Base-by-base conservation (phyloP, 2,113 vertebrate genomes). In the Eurypyga helias region DNA sequence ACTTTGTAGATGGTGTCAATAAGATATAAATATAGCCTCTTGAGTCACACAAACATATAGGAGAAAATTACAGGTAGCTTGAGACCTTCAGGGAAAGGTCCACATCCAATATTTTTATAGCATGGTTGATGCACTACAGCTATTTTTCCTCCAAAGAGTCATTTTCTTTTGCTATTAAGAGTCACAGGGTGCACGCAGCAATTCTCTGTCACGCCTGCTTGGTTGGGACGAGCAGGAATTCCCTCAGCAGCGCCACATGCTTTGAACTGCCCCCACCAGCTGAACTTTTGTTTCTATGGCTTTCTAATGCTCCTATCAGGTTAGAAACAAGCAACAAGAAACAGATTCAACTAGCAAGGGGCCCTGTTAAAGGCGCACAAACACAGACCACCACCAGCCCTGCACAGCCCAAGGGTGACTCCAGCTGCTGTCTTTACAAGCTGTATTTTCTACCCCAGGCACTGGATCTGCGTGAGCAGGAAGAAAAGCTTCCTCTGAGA, bases 121-220 rank as follows among this genome's bases (percentile, higher is more conserved):
- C 13, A 45, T 24, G 20, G 46, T 41, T 84, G 64, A 73, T 84
- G 54, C 60, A 55, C 25, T 66, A 48, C 69, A 89, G 41, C 8
- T 28, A 84, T 43, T 23, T 75, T 75, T 75, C 34, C 51, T 75
- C 60, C 20, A 25, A 81, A 76, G 24, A 81, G 29, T 77, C 0
- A 58, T 81, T 89, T 90, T 78, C 72, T 78, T 92, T 61, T 36
- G 28, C 33, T 84, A 2, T 64, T 78, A 70, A 62, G 67, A 87
- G 60, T 43, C 5, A 0, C 1, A 0, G 9, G 2, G 7, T 2
- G 7, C 60, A 76, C 7, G 1, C 2, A 0, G 18, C 9, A 78
- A 58, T 64, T 91, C 4, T 1, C 55, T 55, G 10, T 43, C 60
- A 25, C 48, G 83, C 23, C 46, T 1, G 0, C 19, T 43, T 84